Base-by-base conservation (phyloP, 2,888 invertebrate species). In the Cephus pygmeus region DNA sequence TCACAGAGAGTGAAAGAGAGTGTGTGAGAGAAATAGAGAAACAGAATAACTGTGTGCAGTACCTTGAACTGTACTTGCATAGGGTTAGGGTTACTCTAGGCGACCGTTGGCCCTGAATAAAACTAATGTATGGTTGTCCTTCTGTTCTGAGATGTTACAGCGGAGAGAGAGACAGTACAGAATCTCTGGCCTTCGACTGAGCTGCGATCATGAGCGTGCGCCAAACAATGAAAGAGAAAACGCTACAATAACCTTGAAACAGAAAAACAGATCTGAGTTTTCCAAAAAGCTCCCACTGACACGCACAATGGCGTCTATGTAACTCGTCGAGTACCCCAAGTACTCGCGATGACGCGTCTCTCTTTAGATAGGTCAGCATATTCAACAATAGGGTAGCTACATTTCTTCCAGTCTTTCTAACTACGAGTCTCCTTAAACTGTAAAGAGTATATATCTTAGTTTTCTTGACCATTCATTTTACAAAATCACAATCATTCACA, bases 131-230 rank as follows among this genome's bases (percentile, higher is more conserved):
- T 91, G 89, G 90, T 92, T 92, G 92, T 92, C 91, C 91, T 92
- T 92, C 91, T 92, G 92, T 92, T 92, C 92, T 92, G 92, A 92
- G 92, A 92, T 92, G 92, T 92, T 92, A 92, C 92, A 92, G 92
- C 89, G 88, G 90, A 89, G 89, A 88, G 90, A 89, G 89, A 90
- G 91, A 91, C 90, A 90, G 90, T 91, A 91, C 91, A 91, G 90
- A 91, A 90, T 90, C 91, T 90, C 90, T 91, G 91, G 91, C 90
- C 91, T 91, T 89, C 91, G 89, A 90, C 91, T 91, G 90, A 91
- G 88, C 91, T 90, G 91, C 89, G 91, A 91, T 90, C 91, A 90
- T 91, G 91, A 90, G 89, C 87, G 89, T 90, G 89, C 88, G 88
- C 91, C 91, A 91, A 91, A 89, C 88, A 91, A 91, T 89, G 90